Conservation (phyloP, 1,140 invertebrate genomes). For the Bombus polaris region DNA sequence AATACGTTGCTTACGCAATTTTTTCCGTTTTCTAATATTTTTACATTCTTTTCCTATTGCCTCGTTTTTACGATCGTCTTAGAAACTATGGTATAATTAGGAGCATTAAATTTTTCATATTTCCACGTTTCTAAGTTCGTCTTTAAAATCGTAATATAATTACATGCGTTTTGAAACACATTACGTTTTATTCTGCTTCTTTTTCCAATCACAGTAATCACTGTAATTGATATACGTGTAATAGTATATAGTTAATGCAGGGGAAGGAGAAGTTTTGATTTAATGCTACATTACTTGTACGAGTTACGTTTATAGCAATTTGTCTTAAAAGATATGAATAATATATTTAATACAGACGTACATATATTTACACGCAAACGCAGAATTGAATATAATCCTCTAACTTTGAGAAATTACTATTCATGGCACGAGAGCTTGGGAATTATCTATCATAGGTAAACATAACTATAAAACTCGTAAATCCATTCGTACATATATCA, state of each 20-base stretch:
- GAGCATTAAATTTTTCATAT: neutral
- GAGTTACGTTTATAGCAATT: neutral
- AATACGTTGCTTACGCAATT: too few relatives aligned
- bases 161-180: neutral
- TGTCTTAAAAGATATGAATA: neutral
- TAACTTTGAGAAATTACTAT: neutral
- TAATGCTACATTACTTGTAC: neutral
- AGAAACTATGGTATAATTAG: too few relatives aligned
- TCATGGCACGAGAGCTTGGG: neutral
- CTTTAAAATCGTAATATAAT: neutral
- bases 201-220: neutral
- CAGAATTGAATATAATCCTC: neutral
- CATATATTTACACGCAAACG: too few relatives aligned
- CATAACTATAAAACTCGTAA: too few relatives aligned
- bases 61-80: neutral
- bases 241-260: neutral
- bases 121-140: neutral
- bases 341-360: neutral
- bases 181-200: neutral
- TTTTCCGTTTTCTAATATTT: neutral
- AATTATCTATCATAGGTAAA: neutral
- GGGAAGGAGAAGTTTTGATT: neutral
- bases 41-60: neutral
- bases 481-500: too few relatives aligned
- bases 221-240: neutral